Percentiles rank a stretch among this genome's conserved stretches.
Evolutionary conservation across 2,797 vertebrate genomes (phyloP).

Genomic region (Hipposideros larvatus): DNA sequence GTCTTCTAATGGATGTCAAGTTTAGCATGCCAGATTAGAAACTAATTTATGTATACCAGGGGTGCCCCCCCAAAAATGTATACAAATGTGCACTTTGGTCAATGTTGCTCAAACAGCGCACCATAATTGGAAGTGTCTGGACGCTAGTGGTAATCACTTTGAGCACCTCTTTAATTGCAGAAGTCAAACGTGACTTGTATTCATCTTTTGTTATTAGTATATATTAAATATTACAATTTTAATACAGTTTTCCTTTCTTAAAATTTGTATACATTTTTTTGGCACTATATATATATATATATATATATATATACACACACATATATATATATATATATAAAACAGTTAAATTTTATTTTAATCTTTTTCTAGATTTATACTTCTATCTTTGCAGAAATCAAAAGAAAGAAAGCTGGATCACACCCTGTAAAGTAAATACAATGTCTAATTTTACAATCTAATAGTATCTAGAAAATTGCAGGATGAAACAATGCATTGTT

Average conservation of each 20-base stretch:
- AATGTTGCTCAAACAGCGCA: no score
- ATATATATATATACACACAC: no score
- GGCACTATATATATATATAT: no score
- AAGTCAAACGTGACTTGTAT: no score
- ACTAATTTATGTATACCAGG: not conserved
- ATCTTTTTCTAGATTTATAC: not conserved
- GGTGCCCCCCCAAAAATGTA: no score
- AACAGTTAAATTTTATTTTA: constrained; percentile 18
- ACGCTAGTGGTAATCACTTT: no score
- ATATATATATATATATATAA: not conserved
- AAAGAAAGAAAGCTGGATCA: constrained; percentile 14
- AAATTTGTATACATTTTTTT: no score
- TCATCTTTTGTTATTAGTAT: no score
- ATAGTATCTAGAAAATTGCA: not conserved
- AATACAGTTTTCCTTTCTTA: no score
- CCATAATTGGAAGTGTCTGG: no score
- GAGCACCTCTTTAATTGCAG: not conserved
- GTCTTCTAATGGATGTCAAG: not conserved
- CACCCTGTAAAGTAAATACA: not conserved
- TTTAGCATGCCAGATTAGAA: constrained; percentile 21
- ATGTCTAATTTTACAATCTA: constrained; percentile 4
- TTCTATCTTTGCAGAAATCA: not conserved
- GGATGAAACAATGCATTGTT: not conserved
- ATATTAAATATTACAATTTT: no score
- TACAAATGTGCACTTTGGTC: no score